These are phyloP conservation scores for Orthosia incerta DNA, from an alignment of 2,888 invertebrate genomes.

Conservation along the genomic window DNA sequence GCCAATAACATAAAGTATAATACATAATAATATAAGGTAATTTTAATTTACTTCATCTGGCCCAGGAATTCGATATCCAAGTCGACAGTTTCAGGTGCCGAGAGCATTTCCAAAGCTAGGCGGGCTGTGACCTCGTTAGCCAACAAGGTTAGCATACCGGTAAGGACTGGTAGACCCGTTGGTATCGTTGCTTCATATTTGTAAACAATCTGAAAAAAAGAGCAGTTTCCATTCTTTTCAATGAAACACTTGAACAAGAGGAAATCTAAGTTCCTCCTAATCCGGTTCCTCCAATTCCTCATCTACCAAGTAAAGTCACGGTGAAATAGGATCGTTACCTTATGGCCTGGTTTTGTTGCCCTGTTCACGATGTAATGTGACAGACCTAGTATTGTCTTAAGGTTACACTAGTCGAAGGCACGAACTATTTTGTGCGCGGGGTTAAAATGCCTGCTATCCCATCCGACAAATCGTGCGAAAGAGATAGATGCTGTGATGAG, in stretches of 20 bases:
- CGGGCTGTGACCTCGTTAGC: constrained; percentile 78
- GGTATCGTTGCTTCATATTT: constrained; percentile 73
- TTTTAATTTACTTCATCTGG: constrained; percentile 73
- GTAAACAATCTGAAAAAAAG: constrained; percentile 72
- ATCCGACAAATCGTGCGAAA: too few relatives aligned
- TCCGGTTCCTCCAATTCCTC: too few relatives aligned
- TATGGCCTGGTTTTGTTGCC: too few relatives aligned
- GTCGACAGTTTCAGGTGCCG: constrained; percentile 72
- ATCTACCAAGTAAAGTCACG: too few relatives aligned
- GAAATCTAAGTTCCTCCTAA: neutral
- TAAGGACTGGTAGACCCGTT: constrained; percentile 67
- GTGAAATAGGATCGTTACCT: too few relatives aligned
- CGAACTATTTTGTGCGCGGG: too few relatives aligned
- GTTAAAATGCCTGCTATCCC: too few relatives aligned
- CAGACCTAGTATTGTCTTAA: too few relatives aligned
- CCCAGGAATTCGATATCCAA: constrained; percentile 74
- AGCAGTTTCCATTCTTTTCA: neutral
- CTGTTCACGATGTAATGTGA: too few relatives aligned
- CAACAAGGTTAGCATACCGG: constrained; percentile 73
- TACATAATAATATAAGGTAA: neutral
- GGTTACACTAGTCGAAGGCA: too few relatives aligned
- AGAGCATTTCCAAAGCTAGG: constrained; percentile 70
- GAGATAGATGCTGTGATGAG: too few relatives aligned
- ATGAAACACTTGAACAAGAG: neutral
- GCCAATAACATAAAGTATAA: too few relatives aligned